phyloP scores from a whole-genome alignment of 2,113 vertebrate species.

The Hippocampus guttulatus region DNA sequence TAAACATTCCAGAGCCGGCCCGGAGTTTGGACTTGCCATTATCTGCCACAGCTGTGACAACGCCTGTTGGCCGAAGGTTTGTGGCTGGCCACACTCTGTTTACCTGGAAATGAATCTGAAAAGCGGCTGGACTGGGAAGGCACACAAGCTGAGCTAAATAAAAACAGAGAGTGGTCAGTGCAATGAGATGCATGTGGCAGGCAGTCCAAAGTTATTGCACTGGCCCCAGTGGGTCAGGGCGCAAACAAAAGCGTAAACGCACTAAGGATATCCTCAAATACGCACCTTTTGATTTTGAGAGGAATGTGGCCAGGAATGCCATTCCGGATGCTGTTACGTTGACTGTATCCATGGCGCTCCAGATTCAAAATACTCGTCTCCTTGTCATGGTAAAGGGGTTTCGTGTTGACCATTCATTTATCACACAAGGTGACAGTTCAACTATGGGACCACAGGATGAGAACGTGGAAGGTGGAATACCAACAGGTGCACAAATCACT shows the following conservation, averaged over 20 bases:
- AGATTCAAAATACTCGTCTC: constrained; percentile 60
- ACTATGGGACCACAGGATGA: constrained; percentile 66
- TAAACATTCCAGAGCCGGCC: constrained; percentile 84
- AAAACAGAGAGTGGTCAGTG: constrained; percentile 68
- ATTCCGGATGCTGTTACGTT: constrained; percentile 62
- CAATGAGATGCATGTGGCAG: constrained; percentile 63
- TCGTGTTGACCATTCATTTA: constrained; percentile 63
- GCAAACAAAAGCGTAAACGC: constrained; percentile 75
- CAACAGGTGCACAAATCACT: constrained; percentile 30
- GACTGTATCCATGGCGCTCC: constrained; percentile 68
- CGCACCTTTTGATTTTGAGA: constrained; percentile 73
- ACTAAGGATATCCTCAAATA: constrained; percentile 78
- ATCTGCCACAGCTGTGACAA: constrained; percentile 82
- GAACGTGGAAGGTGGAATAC: constrained; percentile 34
- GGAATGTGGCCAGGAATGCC: constrained; percentile 65
- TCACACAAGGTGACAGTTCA: constrained; percentile 69
- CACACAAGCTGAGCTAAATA: constrained; percentile 74
- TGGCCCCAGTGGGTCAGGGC: constrained; percentile 64
- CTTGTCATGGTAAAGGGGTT: constrained; percentile 70
- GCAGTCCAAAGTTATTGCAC: constrained; percentile 72
- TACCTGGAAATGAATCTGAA: constrained; percentile 88
- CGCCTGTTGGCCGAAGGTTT: constrained; percentile 73
- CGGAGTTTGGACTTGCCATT: constrained; percentile 74
- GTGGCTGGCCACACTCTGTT: constrained; percentile 77
- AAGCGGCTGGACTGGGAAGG: constrained; percentile 75